Evolutionary conservation across 2,797 vertebrate genomes (phyloP).

Genomic region (Champsocephalus esox): DNA sequence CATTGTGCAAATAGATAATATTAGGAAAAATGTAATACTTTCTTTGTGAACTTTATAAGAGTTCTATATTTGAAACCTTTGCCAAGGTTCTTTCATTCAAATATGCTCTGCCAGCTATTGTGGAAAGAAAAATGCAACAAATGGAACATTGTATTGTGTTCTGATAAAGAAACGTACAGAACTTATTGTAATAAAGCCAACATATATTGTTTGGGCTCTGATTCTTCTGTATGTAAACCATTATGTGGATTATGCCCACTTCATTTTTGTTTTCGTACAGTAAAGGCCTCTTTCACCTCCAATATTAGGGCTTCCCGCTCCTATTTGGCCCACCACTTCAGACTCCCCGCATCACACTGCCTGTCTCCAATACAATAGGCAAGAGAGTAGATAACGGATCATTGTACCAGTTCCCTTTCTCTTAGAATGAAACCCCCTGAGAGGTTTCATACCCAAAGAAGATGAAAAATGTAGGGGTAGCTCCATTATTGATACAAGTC

Average conservation of each 20-base stretch:
- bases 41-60: neutral
- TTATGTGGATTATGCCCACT: neutral
- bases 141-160: neutral
- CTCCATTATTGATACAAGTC: slow-evolving; percentile 83
- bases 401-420: slow-evolving; percentile 62
- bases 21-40: neutral
- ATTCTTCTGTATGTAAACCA: neutral
- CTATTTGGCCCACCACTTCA: slow-evolving; percentile 38
- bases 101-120: neutral
- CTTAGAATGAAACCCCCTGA: slow-evolving; percentile 72
- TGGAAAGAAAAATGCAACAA: neutral
- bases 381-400: slow-evolving; percentile 70
- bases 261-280: neutral
- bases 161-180: neutral
- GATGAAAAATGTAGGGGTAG: slow-evolving; percentile 74
- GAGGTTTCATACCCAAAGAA: slow-evolving; percentile 73
- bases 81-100: neutral
- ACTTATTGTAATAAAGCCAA: neutral
- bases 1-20: neutral
- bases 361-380: slow-evolving; percentile 62
- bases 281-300: slow-evolving; percentile 17
- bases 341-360: slow-evolving; percentile 51
- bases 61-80: neutral
- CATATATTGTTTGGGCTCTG: neutral
- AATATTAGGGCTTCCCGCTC: slow-evolving; percentile 21